A percentile compares a stretch with the other conserved stretches of the same genome.
These are phyloP conservation scores for Zaprionus nigranus DNA, from an alignment of 1,140 invertebrate genomes.

Conservation along the genomic window DNA sequence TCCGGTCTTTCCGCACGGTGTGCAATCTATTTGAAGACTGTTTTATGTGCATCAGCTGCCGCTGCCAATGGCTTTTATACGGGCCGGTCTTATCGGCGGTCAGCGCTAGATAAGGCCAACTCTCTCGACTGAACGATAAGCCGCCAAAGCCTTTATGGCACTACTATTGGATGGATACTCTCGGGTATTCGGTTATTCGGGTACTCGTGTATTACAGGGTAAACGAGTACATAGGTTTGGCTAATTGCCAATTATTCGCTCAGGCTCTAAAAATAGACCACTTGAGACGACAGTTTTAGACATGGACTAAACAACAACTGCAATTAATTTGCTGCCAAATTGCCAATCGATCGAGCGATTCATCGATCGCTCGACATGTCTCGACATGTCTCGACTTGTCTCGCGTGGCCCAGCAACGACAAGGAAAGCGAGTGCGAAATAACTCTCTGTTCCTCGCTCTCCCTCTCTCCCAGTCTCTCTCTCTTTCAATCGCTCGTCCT, in stretches of 20 bases:
- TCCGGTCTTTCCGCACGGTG: conserved; percentile 21
- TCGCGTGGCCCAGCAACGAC: conserved; percentile 15
- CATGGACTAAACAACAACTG: conserved; percentile 24
- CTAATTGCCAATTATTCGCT: conserved; percentile 65
- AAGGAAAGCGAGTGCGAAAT: neutral
- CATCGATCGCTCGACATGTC: neutral
- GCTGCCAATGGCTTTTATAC: conserved; percentile 59
- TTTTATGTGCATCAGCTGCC: conserved; percentile 43
- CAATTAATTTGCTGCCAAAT: conserved; percentile 23
- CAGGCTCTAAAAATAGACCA: conserved; percentile 64
- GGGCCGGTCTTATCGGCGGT: conserved; percentile 61
- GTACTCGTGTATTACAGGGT: neutral
- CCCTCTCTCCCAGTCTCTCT: neutral
- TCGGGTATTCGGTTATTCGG: neutral
- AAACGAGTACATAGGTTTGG: neutral
- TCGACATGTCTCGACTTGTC: conserved; percentile 1
- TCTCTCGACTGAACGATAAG: conserved; percentile 68
- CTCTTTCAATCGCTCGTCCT: too few species aligned
- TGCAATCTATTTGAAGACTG: conserved; percentile 49
- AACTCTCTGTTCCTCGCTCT: neutral
- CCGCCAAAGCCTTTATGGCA: conserved; percentile 24
- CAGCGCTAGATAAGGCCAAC: conserved; percentile 60
- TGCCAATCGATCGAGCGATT: conserved; percentile 8
- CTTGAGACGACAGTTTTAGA: conserved; percentile 33
- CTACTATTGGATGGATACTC: neutral